Conservation (phyloP, 1,140 invertebrate species). For the Rhagoletis zephyria region DNA sequence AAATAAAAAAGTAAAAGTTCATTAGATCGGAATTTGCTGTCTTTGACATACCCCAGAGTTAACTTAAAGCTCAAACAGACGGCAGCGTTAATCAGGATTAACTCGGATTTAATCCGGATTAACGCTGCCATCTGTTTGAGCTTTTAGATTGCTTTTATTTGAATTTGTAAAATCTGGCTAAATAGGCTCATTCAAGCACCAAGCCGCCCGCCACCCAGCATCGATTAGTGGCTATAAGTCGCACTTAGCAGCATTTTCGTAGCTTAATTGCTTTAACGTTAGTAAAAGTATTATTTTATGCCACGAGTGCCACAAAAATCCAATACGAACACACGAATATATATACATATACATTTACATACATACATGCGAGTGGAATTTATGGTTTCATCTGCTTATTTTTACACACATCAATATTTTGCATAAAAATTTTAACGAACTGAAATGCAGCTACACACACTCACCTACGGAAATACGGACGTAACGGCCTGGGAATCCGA, state of each 20-base stretch:
- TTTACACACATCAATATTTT: background rate
- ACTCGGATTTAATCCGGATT: too few relatives aligned
- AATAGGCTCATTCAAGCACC: background rate
- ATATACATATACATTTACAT: background rate
- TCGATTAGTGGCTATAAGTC: conserved; percentile 10
- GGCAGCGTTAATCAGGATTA: too few relatives aligned
- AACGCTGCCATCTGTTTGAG: too few relatives aligned
- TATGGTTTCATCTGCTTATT: background rate
- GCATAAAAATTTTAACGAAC: background rate
- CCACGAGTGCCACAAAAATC: too few relatives aligned
- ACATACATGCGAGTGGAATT: background rate
- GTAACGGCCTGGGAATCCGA: too few relatives aligned
- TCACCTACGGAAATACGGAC: too few relatives aligned
- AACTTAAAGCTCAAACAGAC: too few relatives aligned
- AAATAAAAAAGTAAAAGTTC: too few relatives aligned
- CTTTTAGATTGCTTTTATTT: too few relatives aligned
- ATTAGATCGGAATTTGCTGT: too few relatives aligned
- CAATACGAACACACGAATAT: background rate
- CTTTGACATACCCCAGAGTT: too few relatives aligned
- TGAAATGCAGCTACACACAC: background rate
- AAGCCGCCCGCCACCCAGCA: background rate
- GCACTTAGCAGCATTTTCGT: background rate
- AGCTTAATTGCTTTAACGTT: background rate
- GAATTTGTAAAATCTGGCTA: too few relatives aligned
- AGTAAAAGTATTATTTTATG: background rate